Percentiles rank a stretch among this genome's conserved stretches.
Conservation (phyloP, 2,888 invertebrate genomes). For the Catonia carolina region DNA sequence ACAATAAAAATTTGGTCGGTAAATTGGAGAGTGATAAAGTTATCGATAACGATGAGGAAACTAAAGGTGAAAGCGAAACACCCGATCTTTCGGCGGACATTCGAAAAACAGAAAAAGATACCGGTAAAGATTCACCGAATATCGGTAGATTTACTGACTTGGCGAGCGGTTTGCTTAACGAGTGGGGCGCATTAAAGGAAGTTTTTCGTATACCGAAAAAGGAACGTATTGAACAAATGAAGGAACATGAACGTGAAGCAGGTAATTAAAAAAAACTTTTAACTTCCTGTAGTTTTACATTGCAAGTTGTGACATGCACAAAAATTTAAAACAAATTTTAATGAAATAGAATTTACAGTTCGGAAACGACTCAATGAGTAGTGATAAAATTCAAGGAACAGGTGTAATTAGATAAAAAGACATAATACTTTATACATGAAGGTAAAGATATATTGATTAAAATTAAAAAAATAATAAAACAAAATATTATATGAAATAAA, state of each 20-base stretch:
- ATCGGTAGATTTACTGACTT: slow-evolving; percentile 8
- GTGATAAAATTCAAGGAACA: too few relatives aligned
- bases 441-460: too few relatives aligned
- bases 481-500: too few relatives aligned
- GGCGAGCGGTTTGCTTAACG: slow-evolving; percentile 45
- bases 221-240: slow-evolving; percentile 89
- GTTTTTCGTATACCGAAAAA: slow-evolving; percentile 90
- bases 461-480: too few relatives aligned
- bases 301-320: background rate
- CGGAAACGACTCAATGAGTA: too few relatives aligned
- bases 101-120: too few relatives aligned
- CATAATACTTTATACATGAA: too few relatives aligned
- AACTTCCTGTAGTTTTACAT: background rate
- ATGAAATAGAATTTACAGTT: too few relatives aligned
- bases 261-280: slow-evolving; percentile 48
- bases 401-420: too few relatives aligned
- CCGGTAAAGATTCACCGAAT: background rate
- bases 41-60: slow-evolving; percentile 15
- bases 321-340: too few relatives aligned
- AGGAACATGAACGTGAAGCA: slow-evolving; percentile 88
- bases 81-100: background rate
- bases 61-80: slow-evolving; percentile 27
- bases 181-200: slow-evolving; percentile 64
- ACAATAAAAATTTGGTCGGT: slow-evolving; percentile 12
- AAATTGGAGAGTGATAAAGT: slow-evolving; percentile 1